A percentile compares a stretch with the other conserved stretches of the same genome.
Conservation (phyloP, 2,797 vertebrate species). For the Denticeps clupeoides region DNA sequence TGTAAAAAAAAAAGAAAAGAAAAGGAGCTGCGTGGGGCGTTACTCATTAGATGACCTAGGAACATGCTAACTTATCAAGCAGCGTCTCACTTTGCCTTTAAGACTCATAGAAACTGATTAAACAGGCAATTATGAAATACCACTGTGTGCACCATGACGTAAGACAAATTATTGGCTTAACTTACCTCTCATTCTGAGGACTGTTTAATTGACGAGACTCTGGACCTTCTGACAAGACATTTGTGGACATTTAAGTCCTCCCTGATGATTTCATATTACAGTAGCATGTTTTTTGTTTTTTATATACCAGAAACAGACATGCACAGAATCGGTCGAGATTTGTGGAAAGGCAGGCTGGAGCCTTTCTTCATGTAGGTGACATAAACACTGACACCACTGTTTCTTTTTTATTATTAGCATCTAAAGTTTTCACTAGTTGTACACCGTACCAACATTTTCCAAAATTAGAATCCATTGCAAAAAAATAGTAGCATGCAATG, state of each 20-base stretch:
- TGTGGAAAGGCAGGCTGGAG: slow-evolving; percentile 58
- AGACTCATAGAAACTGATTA: no score
- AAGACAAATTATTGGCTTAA: no score
- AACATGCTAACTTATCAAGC: no score
- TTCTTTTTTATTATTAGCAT: slow-evolving; percentile 47
- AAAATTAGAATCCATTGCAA: slow-evolving; percentile 54
- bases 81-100: no score
- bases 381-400: slow-evolving; percentile 58
- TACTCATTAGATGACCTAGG: no score
- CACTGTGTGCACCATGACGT: no score
- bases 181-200: no score
- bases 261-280: slow-evolving; percentile 53
- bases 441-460: slow-evolving; percentile 59
- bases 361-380: slow-evolving; percentile 49
- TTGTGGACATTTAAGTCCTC: slow-evolving; percentile 48
- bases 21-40: no score
- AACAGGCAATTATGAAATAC: no score
- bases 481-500: slow-evolving; percentile 67
- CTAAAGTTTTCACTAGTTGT: slow-evolving; percentile 56
- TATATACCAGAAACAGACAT: slow-evolving; percentile 66
- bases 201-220: no score
- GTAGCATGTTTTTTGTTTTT: slow-evolving; percentile 67
- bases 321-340: slow-evolving; percentile 66
- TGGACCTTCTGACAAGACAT: no score
- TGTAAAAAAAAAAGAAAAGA: no score